phyloP scores from a whole-genome alignment of 1,140 invertebrate species.

The Uloborus diversus region DNA sequence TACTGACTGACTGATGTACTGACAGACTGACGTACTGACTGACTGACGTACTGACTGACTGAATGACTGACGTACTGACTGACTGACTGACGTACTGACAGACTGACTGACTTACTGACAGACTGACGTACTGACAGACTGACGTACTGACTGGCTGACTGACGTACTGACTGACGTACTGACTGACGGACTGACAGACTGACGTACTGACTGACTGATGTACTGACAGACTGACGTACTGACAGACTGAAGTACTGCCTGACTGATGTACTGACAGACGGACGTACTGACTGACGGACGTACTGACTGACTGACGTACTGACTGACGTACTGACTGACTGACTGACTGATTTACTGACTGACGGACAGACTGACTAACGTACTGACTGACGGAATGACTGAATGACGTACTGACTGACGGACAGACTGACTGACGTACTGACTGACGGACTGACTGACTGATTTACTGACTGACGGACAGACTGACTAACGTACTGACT shows the following conservation, averaged over 20 bases:
- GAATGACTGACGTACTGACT: background rate
- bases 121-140: background rate
- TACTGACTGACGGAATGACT: background rate
- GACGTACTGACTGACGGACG: background rate
- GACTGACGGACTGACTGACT: background rate
- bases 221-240: background rate
- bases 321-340: background rate
- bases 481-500: background rate
- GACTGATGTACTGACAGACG: background rate
- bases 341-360: background rate
- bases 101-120: background rate
- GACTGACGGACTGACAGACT: background rate
- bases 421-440: background rate
- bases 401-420: background rate
- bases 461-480: background rate
- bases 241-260: background rate
- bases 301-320: background rate
- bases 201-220: background rate
- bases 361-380: background rate
- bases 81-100: background rate
- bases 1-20: background rate
- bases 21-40: background rate
- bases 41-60: background rate
- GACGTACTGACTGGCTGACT: background rate
- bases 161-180: background rate